These are phyloP conservation scores for Lycocerus yunnanus DNA, from an alignment of 2,888 invertebrate genomes.

Conservation along the genomic window DNA sequence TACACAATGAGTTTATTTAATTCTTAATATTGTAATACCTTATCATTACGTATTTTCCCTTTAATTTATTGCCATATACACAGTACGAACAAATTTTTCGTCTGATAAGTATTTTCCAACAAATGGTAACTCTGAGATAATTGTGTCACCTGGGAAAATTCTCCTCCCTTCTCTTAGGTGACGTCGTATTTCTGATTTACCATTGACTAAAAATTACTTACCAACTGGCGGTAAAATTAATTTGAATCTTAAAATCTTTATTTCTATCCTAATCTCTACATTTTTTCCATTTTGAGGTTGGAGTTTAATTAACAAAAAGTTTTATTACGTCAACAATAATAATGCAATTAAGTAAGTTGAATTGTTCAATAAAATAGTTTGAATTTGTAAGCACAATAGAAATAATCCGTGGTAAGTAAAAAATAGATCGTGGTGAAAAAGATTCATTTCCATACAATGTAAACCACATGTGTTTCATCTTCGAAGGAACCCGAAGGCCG, in stretches of 20 bases:
- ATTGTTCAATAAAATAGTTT: slow-evolving; percentile 7
- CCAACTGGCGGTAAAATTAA: too few species aligned
- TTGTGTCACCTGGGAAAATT: too few species aligned
- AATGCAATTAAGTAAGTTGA: slow-evolving; percentile 9
- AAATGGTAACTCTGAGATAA: too few species aligned
- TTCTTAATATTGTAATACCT: too few species aligned
- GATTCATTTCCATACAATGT: slow-evolving; percentile 25
- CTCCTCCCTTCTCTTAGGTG: too few species aligned
- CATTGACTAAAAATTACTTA: too few species aligned
- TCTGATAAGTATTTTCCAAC: too few species aligned
- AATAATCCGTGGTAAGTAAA: slow-evolving; percentile 13
- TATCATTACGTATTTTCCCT: too few species aligned
- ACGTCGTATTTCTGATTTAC: too few species aligned
- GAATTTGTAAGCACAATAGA: slow-evolving; percentile 17
- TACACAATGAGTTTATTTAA: too few species aligned
- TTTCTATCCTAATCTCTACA: neutral
- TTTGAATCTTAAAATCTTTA: too few species aligned
- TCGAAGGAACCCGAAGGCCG: slow-evolving; percentile 14
- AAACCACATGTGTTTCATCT: slow-evolving; percentile 22
- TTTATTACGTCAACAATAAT: slow-evolving; percentile 10
- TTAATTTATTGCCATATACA: neutral
- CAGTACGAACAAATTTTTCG: neutral
- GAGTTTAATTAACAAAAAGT: slow-evolving; percentile 5
- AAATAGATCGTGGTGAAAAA: slow-evolving; percentile 3
- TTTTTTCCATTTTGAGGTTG: neutral